Evolutionary conservation across 1,140 invertebrate species (phyloP).

Genomic region (Zaprionus tsacasi): DNA sequence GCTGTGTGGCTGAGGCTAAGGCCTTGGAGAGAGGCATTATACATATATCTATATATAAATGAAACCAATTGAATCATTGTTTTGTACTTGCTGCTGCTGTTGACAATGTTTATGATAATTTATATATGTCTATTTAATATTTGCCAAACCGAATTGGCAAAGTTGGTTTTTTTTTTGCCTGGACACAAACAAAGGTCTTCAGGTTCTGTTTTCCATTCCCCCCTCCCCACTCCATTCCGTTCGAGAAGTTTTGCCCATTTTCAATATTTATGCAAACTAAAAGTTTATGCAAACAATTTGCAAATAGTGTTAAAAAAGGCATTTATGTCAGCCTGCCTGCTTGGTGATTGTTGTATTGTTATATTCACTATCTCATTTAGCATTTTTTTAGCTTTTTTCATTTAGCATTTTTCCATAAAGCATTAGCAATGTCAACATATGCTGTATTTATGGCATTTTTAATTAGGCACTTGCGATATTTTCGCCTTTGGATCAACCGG

Average conservation of each 20-base stretch:
- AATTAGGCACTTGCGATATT: conserved; percentile 60
- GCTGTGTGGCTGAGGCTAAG: conserved; percentile 14
- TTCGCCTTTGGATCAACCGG: conserved; percentile 29
- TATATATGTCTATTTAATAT: conserved; percentile 47
- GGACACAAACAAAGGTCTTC: conserved; percentile 30
- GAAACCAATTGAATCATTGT: conserved; percentile 47
- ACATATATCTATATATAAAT: conserved; percentile 37
- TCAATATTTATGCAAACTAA: conserved; percentile 43
- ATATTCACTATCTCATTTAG: background rate
- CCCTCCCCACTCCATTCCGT: background rate
- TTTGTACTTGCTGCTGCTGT: conserved; percentile 45
- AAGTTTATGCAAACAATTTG: conserved; percentile 50
- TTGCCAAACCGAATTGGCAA: conserved; percentile 23
- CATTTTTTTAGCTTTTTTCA: conserved; percentile 12
- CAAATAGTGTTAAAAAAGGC: conserved; percentile 50
- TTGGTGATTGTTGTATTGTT: conserved; percentile 9
- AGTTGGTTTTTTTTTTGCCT: conserved; percentile 1
- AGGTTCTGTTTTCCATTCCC: background rate
- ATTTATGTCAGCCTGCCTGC: conserved; percentile 33
- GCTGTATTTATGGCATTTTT: conserved; percentile 70
- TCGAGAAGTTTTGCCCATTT: conserved; percentile 37
- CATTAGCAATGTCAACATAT: conserved; percentile 57
- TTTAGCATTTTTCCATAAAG: conserved; percentile 33
- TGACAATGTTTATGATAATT: conserved; percentile 27
- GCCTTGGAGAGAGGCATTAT: conserved; percentile 59